These are phyloP conservation scores for Pollenia griseotomentosa DNA, from an alignment of 2,888 invertebrate genomes.

Conservation along the genomic window DNA sequence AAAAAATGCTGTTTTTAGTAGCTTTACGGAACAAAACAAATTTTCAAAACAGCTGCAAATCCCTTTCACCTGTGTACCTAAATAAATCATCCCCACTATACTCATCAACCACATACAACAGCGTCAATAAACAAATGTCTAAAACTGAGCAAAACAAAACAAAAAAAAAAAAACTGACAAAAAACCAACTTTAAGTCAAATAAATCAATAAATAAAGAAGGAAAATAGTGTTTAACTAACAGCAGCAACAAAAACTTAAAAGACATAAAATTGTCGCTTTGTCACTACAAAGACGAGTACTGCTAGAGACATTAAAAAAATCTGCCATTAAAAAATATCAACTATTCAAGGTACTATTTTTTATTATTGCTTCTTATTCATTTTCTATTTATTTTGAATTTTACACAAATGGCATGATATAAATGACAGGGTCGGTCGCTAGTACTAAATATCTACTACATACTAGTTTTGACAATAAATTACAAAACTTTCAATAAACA, in stretches of 20 bases:
- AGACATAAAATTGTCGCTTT: conserved; percentile 44
- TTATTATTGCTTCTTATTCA: not conserved
- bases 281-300: conserved; percentile 15
- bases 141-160: not conserved
- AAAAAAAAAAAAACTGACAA: conserved; percentile 20
- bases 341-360: conserved; percentile 27
- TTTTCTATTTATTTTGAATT: conserved; percentile 1
- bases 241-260: conserved; percentile 35
- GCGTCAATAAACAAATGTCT: conserved; percentile 19
- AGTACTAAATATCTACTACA: not conserved
- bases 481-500: too few species aligned
- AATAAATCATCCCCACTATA: conserved; percentile 4
- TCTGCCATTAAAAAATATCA: conserved; percentile 30
- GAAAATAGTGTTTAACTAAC: conserved; percentile 25
- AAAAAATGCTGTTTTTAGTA: too few species aligned
- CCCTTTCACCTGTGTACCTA: not conserved
- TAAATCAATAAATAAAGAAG: conserved; percentile 67
- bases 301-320: conserved; percentile 21
- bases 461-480: too few species aligned
- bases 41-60: not conserved
- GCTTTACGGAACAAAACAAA: not conserved
- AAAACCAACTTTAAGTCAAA: conserved; percentile 58
- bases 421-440: not conserved
- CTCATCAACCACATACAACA: conserved; percentile 9
- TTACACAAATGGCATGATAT: conserved; percentile 26